Conservation (phyloP, 2,797 vertebrate genomes). For the Bovichtus variegatus region DNA sequence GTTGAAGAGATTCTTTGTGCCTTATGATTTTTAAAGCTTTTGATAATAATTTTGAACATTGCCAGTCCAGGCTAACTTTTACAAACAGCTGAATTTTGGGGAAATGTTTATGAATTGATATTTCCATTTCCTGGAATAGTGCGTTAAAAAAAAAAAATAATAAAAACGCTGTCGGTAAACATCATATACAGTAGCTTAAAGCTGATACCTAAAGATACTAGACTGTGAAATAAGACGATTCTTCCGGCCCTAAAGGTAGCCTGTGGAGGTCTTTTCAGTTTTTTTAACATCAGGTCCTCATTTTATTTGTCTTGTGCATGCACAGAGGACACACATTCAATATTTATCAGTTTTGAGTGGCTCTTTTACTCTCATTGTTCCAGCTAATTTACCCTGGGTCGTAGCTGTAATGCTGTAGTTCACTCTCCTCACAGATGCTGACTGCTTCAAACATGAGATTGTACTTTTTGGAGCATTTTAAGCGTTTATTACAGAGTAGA, state of each 20-base stretch:
- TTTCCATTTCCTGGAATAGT: background rate
- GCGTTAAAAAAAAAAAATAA: no score
- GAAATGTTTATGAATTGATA: background rate
- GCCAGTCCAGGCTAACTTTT: slow-evolving; percentile 4
- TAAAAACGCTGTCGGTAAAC: no score
- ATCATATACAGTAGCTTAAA: background rate
- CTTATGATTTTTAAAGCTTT: slow-evolving; percentile 17
- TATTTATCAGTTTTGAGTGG: background rate
- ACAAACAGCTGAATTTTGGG: background rate
- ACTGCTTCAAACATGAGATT: background rate
- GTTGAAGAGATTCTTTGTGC: slow-evolving; percentile 17
- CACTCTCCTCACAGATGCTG: background rate
- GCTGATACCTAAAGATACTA: background rate
- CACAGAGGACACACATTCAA: background rate
- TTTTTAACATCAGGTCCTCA: background rate
- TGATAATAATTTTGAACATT: slow-evolving; percentile 20
- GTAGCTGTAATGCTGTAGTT: background rate
- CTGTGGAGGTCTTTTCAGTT: background rate
- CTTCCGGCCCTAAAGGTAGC: background rate
- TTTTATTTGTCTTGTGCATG: background rate
- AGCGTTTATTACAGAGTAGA: background rate
- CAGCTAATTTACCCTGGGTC: background rate
- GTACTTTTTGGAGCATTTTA: background rate
- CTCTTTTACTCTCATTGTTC: slow-evolving; percentile 9
- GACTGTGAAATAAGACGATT: background rate